Evolutionary conservation across 2,113 vertebrate species (phyloP).

Genomic region (Zingel zingel): DNA sequence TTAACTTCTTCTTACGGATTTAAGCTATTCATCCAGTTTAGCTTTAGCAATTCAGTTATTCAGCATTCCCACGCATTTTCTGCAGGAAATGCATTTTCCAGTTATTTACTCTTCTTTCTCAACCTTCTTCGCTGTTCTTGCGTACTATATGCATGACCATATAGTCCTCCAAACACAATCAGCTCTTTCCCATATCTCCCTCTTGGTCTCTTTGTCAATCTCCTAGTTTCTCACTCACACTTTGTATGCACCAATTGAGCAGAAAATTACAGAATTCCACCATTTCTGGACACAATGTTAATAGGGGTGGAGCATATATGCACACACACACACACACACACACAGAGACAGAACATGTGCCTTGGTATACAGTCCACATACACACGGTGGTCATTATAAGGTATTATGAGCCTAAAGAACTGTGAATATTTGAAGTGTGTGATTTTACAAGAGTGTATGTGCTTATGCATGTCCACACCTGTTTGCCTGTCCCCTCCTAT

Average conservation of each 20-base stretch:
- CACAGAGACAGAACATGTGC: neutral
- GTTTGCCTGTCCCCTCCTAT: neutral
- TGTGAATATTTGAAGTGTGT: constrained; percentile 15
- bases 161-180: neutral
- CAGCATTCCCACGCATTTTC: no score
- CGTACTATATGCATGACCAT: neutral
- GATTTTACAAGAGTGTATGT: neutral
- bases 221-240: constrained; percentile 12
- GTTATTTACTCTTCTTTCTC: neutral
- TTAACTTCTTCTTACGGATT: no score
- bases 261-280: constrained; percentile 42
- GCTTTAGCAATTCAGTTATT: no score
- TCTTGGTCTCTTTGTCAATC: neutral
- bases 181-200: neutral
- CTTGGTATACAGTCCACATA: constrained; percentile 2
- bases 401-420: neutral
- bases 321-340: neutral
- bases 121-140: neutral
- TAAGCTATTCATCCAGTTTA: no score
- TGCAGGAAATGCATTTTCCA: no score
- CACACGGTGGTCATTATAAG: neutral
- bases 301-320: neutral
- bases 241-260: constrained; percentile 49
- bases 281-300: constrained; percentile 15
- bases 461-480: neutral